Base-by-base conservation (phyloP, 2,888 invertebrate species). In the Leptinotarsa rubiginosa region DNA sequence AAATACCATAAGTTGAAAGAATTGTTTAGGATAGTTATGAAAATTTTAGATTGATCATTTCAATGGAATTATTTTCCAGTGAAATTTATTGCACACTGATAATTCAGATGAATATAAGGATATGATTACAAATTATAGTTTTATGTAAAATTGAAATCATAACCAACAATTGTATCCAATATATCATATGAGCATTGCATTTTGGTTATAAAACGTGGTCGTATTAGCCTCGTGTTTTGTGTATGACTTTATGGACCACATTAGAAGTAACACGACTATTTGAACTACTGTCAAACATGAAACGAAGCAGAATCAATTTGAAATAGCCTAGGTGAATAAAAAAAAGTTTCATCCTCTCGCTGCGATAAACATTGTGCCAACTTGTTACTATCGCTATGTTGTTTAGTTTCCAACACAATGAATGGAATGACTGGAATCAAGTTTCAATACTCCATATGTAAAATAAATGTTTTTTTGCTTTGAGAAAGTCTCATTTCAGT, bases 1-100 rank as follows among this genome's bases (percentile, higher is more conserved):
- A 70, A 25, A 70, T 25, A 68, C 13, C 70, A 69, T 68, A 69
- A 68, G 49, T 10, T 20, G 18, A 41, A 50, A 67, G 67, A 67
- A 74, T 49, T 65, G 18, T 31, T 20, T 25, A 56, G 69, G 69
- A 69, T 10, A 41, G 22, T n/a, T 54, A 31, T 31, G 0, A 16
- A 50, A 18, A 25, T n/a, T 67, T 22, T 56, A 22, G 4, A 56
- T 4, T 22, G 13, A 15, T 20, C 3, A 10, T 22, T 56, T 22
- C 56, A 22, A 3, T 18, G 12, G 56, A 50, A 16, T 16, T 50
- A 16, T 13, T 50, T 15, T 13, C 1, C 4, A 50, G 5, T 50
- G n/a, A 50, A 16, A 5, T 50, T 50, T n/a, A 50, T 50, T 50
- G 50, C 50, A 41, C 41, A 10, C 10, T 41, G 41, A 41, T 41